Base-by-base conservation (phyloP, 2,888 invertebrate genomes). In the Sphinx pinastri region DNA sequence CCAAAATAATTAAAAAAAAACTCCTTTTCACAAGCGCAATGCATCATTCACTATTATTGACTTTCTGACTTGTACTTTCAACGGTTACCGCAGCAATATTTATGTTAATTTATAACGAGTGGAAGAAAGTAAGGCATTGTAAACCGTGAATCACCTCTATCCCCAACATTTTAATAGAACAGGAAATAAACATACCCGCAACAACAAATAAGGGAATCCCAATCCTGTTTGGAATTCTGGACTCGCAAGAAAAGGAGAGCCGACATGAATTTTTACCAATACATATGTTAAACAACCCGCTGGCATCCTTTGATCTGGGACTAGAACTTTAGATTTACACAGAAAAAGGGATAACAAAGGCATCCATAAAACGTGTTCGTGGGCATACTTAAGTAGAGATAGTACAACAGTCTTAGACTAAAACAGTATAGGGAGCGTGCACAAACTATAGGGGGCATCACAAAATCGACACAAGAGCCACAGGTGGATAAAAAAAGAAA, bases 251-350 rank as follows among this genome's bases (percentile, higher is more conserved):
- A 19, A 19, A 16, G 16, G 31, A 47, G 13, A 63, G 47, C 19
- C 12, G 19, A 12, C 63, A 63, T 63, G 63, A 63, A 13, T 63
- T 63, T 63, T 63, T 25, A 13, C 49, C 63, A 63, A 63, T 63
- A 63, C 63, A 63, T 63, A 63, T 63, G 63, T 63, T 63, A 63
- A 63, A 63, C 63, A 63, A 13, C 13, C 47, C 12, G 47, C 19
- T 63, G 12, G 47, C 5, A 49, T 63, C 63, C 63, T 49, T 63
- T 63, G 63, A 63, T 49, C 47, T 63, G 49, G 13, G 6, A 49
- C 63, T 49, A 63, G 63, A 19, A 63, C 19, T 63, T 63, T 13
- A 49, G 45, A n/a, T 38, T 60, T 63, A 16, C 12, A 49, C 19
- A 4, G 12, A n/a, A 60, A 47, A 59, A 14, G 16, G 63, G 49